phyloP scores from a whole-genome alignment of 2,888 invertebrate genomes.

The Chymomyza procnemis region DNA sequence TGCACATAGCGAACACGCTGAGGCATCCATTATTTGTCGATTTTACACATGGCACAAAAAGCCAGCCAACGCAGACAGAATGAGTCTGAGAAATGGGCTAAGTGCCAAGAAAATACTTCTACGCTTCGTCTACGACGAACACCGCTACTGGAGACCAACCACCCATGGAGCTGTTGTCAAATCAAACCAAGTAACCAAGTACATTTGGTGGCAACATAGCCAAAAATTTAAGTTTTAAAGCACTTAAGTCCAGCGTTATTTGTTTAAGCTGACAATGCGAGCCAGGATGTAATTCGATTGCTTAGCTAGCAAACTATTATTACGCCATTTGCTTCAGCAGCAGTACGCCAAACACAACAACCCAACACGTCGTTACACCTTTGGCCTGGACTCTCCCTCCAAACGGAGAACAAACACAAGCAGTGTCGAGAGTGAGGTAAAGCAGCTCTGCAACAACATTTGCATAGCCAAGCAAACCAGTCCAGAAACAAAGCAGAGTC shows the following conservation, averaged over 20 bases:
- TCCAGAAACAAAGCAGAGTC: slow-evolving; percentile 26
- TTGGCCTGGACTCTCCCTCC: slow-evolving; percentile 28
- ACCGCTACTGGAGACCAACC: background rate
- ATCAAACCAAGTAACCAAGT: background rate
- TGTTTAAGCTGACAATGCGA: background rate
- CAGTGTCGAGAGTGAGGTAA: slow-evolving; percentile 9
- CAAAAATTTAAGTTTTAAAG: background rate
- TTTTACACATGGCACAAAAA: slow-evolving; percentile 57
- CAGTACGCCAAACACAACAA: slow-evolving; percentile 30
- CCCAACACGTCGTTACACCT: slow-evolving; percentile 46
- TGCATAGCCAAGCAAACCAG: slow-evolving; percentile 45
- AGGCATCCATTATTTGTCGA: slow-evolving; percentile 68
- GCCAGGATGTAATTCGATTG: slow-evolving; percentile 38
- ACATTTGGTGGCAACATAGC: background rate
- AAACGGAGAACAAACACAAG: slow-evolving; percentile 24
- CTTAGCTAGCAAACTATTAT: slow-evolving; percentile 20
- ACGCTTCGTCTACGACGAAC: background rate
- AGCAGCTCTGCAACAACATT: slow-evolving; percentile 45
- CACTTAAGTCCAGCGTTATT: background rate
- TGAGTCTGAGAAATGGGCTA: background rate
- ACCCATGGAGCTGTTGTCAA: background rate
- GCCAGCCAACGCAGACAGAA: background rate
- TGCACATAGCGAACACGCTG: slow-evolving; percentile 58
- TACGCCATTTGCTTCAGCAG: slow-evolving; percentile 48
- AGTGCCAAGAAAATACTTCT: background rate